These are phyloP conservation scores for Patiria miniata DNA, from an alignment of 35 echinoderm and acorn worm genomes.

Conservation along the genomic window DNA sequence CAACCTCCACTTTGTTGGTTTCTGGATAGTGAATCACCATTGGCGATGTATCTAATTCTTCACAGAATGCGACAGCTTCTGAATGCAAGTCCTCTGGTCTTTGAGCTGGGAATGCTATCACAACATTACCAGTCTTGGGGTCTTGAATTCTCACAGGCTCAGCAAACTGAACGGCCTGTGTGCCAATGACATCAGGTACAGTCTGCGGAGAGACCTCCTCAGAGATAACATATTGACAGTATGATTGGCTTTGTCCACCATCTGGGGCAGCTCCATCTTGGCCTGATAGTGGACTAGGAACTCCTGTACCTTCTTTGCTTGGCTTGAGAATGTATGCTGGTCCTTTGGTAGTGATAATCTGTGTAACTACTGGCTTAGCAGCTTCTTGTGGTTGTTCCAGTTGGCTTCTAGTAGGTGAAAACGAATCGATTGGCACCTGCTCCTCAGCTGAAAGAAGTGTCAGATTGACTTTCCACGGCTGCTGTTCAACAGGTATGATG, in stretches of 20 bases:
- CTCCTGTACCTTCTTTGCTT: constrained; percentile 23
- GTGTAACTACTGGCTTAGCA: constrained; percentile 22
- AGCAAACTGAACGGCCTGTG: not conserved
- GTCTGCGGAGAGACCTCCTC: constrained; percentile 8
- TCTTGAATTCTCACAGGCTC: constrained; percentile 39
- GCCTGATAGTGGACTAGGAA: constrained; percentile 15
- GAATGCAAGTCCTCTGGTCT: constrained; percentile 23
- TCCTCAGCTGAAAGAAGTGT: not conserved
- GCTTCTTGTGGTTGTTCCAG: not conserved
- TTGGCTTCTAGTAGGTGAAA: not conserved
- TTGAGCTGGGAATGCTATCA: constrained; percentile 43
- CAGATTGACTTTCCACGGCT: not conserved
- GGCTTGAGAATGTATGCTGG: constrained; percentile 58
- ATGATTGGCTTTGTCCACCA: constrained; percentile 16
- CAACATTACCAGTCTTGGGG: constrained; percentile 49
- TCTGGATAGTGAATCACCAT: constrained; percentile 51
- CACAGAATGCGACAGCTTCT: constrained; percentile 20
- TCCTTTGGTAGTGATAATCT: constrained; percentile 57
- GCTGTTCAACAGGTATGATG: not conserved
- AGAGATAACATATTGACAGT: constrained; percentile 31
- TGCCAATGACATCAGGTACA: not conserved
- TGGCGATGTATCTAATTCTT: constrained; percentile 27
- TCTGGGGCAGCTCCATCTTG: constrained; percentile 24
- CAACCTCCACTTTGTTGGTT: constrained; percentile 12
- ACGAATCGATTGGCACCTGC: not conserved